These are phyloP conservation scores for Drosophila anceps DNA, from an alignment of 2,888 invertebrate species.

Conservation along the genomic window DNA sequence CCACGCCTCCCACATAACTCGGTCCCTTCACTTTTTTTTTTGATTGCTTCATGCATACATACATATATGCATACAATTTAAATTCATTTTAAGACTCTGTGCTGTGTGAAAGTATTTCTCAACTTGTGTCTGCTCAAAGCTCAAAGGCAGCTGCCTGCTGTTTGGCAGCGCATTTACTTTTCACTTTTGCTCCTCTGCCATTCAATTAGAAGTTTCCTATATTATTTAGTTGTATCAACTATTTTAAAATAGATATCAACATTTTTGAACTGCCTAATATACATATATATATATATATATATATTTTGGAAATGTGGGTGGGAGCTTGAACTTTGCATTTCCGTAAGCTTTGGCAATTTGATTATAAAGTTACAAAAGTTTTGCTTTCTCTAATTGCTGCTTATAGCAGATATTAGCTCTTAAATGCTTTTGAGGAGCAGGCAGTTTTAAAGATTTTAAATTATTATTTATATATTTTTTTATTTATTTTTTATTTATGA, in stretches of 20 bases:
- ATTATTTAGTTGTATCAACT: not conserved
- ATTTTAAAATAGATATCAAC: not conserved
- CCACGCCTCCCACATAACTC: conserved; percentile 11
- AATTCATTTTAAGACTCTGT: conserved; percentile 16
- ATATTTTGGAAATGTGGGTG: too few relatives aligned
- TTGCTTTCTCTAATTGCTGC: too few relatives aligned
- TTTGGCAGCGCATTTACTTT: not conserved
- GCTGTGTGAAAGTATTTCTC: not conserved
- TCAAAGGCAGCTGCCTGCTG: not conserved
- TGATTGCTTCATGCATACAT: conserved; percentile 6
- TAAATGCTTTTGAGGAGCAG: too few relatives aligned
- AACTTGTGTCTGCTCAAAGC: not conserved
- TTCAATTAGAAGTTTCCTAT: conserved; percentile 3
- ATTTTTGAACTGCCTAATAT: too few relatives aligned
- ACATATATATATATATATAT: too few relatives aligned
- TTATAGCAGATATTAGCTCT: too few relatives aligned
- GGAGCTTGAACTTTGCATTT: too few relatives aligned
- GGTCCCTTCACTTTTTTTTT: not conserved
- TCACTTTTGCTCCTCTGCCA: not conserved
- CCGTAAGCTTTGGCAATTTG: too few relatives aligned
- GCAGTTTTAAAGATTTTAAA: too few relatives aligned
- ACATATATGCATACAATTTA: conserved; percentile 13
- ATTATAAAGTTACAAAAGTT: too few relatives aligned
- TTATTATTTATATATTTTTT: too few relatives aligned
- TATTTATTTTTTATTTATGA: too few relatives aligned